Evolutionary conservation across 2,888 invertebrate species (phyloP).

Genomic region (Camptogramma bilineatum): DNA sequence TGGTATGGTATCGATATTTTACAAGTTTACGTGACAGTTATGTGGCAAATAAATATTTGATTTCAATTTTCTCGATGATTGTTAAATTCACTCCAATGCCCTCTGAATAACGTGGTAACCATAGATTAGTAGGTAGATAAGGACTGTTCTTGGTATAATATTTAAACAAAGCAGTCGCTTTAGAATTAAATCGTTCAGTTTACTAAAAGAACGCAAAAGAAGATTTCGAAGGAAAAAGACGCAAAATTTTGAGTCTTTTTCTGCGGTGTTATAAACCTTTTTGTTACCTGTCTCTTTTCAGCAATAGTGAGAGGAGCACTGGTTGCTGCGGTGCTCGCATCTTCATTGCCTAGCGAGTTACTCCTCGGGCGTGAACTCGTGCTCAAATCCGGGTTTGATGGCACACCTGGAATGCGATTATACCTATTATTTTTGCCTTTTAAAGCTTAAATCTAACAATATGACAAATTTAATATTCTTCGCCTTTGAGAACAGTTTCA

Average conservation of each 20-base stretch:
- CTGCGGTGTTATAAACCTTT: not conserved
- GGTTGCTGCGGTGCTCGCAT: conserved; percentile 40
- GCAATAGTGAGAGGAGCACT: conserved; percentile 59
- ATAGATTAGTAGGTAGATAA: not conserved
- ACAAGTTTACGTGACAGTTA: conserved; percentile 5
- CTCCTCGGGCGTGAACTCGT: conserved; percentile 70
- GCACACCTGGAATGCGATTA: conserved; percentile 61
- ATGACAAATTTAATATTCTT: too few relatives aligned
- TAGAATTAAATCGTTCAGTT: too few relatives aligned
- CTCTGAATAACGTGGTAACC: not conserved
- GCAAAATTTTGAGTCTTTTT: too few relatives aligned
- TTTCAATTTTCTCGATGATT: too few relatives aligned
- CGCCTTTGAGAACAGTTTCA: too few relatives aligned
- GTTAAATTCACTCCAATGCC: too few relatives aligned
- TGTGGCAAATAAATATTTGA: not conserved
- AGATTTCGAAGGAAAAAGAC: too few relatives aligned
- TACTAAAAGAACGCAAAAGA: too few relatives aligned
- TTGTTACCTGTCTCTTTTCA: conserved; percentile 77
- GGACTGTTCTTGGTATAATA: not conserved
- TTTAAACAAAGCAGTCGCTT: not conserved
- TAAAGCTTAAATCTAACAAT: too few relatives aligned
- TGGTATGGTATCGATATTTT: not conserved
- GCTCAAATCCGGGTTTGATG: conserved; percentile 78
- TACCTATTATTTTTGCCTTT: too few relatives aligned
- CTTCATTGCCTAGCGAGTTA: conserved; percentile 75